phyloP scores from a whole-genome alignment of 2,797 vertebrate genomes.

The Premnoplex brunnescens region DNA sequence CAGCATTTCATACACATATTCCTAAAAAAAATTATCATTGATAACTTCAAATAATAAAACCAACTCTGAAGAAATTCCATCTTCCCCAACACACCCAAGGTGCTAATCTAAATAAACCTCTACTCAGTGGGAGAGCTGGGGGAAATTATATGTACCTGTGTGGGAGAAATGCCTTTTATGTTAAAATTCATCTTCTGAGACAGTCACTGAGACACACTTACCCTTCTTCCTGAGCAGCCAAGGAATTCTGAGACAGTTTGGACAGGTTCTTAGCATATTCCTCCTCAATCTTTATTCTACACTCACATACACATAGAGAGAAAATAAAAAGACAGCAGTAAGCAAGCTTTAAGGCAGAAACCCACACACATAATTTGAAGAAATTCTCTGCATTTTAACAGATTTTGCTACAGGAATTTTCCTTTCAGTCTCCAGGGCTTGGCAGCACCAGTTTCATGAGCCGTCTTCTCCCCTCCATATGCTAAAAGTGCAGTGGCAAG shows the following conservation, averaged over 20 bases:
- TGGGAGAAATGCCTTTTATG: neutral
- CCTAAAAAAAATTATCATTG: neutral
- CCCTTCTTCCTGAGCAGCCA: slow-evolving; percentile 96
- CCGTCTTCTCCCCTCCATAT: neutral
- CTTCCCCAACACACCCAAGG: neutral
- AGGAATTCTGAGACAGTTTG: slow-evolving; percentile 93
- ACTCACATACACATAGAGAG: neutral
- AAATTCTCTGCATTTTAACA: slow-evolving; percentile 33
- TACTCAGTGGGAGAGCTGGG: neutral
- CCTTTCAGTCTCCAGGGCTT: slow-evolving; percentile 10
- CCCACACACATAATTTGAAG: neutral
- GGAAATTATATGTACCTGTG: neutral
- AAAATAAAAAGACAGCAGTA: slow-evolving; percentile 43
- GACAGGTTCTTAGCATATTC: slow-evolving; percentile 97
- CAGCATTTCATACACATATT: neutral
- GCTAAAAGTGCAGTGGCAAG: slow-evolving; percentile 28
- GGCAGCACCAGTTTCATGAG: slow-evolving; percentile 18
- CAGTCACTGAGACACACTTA: slow-evolving; percentile 75
- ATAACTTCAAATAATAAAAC: neutral
- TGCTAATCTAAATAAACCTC: neutral
- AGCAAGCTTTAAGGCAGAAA: slow-evolving; percentile 40
- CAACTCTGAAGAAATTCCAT: neutral
- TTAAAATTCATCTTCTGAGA: neutral
- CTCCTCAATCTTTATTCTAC: slow-evolving; percentile 98
- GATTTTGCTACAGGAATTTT: slow-evolving; percentile 18